Evolutionary conservation across 2,797 vertebrate genomes (phyloP), one percentile per base, ranked within the genome.

Genomic region (Enteromius radiatus): DNA sequence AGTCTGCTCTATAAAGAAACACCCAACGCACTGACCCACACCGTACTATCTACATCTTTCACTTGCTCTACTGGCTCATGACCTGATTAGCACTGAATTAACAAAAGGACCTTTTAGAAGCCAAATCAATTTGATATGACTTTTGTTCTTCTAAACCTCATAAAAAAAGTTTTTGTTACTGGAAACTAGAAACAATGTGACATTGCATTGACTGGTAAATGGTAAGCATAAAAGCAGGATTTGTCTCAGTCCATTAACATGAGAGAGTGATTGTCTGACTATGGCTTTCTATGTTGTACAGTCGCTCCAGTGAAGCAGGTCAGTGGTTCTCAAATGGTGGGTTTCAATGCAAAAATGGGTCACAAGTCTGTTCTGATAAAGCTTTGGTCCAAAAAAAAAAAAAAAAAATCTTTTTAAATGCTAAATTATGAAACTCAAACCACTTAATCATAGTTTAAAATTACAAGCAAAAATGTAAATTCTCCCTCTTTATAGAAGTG

Each of bases 1-100:
- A 68, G 47, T n/a, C 23, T 12, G 43, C 47, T 75, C 81, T 78
- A 76, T 85, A 75, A 75, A 65, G 70, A 79, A 63, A 82, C n/a
- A 31, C 26, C 38, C 47, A 17, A 26, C 2, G 19, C 59, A 75
- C 38, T 43, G 33, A 83, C 54, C 80, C 68, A 78, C 49, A 86
- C n/a, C 76, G 78, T 26, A 49, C 70, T 45, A 76, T 63, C 74
- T 76, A 79, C 68, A 78, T 79, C 49, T 43, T 54, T 54, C 56
- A 64, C 68, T 73, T 78, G 68, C 36, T 81, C 47, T 23, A 74
- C 73, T 67, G 1, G 43, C 41, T 52, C 61, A 84, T 26, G 3
- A 26, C 5, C n/a, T 64, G 10, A 68, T 59, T 56, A 33, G 43
- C 12, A 38, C 21, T 59, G 14, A n/a, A 28, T 61, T 41, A 43